A percentile compares a stretch with the other conserved stretches of the same genome.
Conservation (phyloP, 2,888 invertebrate species). For the Coelopa pilipes region DNA sequence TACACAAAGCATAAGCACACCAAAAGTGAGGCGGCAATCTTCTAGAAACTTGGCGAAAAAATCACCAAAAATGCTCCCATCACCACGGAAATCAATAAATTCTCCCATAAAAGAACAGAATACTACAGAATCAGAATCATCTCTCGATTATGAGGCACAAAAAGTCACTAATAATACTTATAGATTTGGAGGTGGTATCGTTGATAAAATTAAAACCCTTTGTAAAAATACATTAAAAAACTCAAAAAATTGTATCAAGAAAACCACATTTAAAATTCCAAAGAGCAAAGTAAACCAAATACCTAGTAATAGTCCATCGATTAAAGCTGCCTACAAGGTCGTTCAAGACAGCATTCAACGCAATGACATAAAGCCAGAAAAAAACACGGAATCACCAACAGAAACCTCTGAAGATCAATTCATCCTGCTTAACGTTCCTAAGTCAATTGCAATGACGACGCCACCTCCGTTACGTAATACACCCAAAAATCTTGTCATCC, state of each 20-base stretch:
- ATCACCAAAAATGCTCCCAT: background rate
- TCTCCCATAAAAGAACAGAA: background rate
- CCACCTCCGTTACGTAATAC: slow-evolving; percentile 1
- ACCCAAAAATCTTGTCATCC: slow-evolving; percentile 31
- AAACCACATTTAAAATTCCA: slow-evolving; percentile 37
- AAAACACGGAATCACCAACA: background rate
- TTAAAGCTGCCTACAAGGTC: slow-evolving; percentile 8
- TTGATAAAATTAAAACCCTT: slow-evolving; percentile 45
- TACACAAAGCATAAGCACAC: background rate
- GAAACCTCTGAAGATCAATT: background rate
- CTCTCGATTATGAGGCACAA: too few relatives aligned
- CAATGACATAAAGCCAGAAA: slow-evolving; percentile 11
- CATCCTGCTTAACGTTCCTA: slow-evolving; percentile 19
- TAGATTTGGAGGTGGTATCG: slow-evolving; percentile 39
- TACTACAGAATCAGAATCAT: too few relatives aligned
- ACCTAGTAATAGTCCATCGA: background rate
- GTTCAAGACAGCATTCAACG: slow-evolving; percentile 22
- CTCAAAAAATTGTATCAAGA: slow-evolving; percentile 39
- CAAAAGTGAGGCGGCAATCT: background rate
- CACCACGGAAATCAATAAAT: background rate
- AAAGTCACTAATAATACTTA: background rate
- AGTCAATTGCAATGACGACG: background rate
- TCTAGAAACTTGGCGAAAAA: background rate
- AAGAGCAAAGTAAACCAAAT: slow-evolving; percentile 21
- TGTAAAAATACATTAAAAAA: slow-evolving; percentile 43